Evolutionary conservation across 2,888 invertebrate genomes (phyloP), one percentile per base, ranked within the genome.

Genomic region (Coronaproctus castanopsis): DNA sequence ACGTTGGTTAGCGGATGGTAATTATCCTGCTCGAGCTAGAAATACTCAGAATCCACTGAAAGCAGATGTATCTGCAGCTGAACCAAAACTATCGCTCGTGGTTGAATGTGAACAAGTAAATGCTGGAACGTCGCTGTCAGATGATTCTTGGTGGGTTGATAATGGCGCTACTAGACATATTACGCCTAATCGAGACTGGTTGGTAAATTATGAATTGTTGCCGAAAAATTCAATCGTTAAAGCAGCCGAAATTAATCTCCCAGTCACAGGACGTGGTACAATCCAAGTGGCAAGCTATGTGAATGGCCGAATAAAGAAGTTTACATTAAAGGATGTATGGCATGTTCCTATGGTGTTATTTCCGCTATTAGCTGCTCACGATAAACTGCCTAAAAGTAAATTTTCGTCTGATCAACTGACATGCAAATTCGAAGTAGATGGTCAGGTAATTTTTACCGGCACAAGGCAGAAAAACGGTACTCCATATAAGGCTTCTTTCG

Each of bases 1-100:
- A 23, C 19, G 23, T n/a, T 62, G 62, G 59, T 57, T 57, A 54
- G 56, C 62, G 22, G 62, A 62, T 57, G 59, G 62, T 49, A 52
- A 53, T 51, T 62, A 59, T 52, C 62, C 62, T 22, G 62, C 59
- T 36, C 59, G 62, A 14, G 57, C 57, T 20, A 57, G 48, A 21
- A 57, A 57, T 54, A 52, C 57, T 21, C 54, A 36, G 20, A 54
- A 2, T 51, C 49, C 5, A 3, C 2, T n/a, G 8, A 49, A n/a
- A n/a, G 21, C 24, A 2, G 22, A 53, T 2, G 22, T 24, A n/a
- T n/a, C n/a, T 21, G 18, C n/a, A 2, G 5, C 52, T 3, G 52
- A 14, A 52, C 21, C 20, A 14, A n/a, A n/a, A n/a, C n/a, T n/a
- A n/a, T n/a, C n/a, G n/a, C n/a, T n/a, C n/a, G n/a, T n/a, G n/a